Evolutionary conservation across 2,888 invertebrate species (phyloP).

Genomic region (Rhabditoides inermis): DNA sequence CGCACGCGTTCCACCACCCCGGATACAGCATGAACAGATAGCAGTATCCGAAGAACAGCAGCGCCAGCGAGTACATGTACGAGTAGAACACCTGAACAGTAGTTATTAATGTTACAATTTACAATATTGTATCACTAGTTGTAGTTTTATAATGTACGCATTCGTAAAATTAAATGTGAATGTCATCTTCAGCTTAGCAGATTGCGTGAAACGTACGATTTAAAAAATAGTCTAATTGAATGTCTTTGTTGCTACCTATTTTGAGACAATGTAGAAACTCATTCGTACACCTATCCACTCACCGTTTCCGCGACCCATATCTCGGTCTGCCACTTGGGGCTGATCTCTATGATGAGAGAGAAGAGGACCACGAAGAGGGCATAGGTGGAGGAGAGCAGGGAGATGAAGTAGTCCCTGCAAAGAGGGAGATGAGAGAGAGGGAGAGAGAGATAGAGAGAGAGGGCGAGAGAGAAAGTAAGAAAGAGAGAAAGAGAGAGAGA

Average conservation of each 20-base stretch:
- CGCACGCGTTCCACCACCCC: constrained; percentile 25
- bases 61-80: constrained; percentile 46
- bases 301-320: constrained; percentile 47
- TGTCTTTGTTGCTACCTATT: no score
- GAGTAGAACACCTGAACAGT: constrained; percentile 42
- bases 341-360: constrained; percentile 43
- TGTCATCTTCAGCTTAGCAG: background rate
- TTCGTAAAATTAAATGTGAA: background rate
- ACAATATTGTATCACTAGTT: background rate
- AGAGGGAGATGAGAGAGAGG: no score
- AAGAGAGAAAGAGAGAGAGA: no score
- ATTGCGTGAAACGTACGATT: background rate
- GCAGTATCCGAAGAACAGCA: constrained; percentile 41
- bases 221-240: background rate
- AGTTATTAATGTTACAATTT: background rate
- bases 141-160: background rate
- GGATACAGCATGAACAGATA: constrained; percentile 48
- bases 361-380: constrained; percentile 44
- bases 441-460: no score
- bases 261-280: no score
- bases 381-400: constrained; percentile 44
- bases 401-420: constrained; percentile 38
- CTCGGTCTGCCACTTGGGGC: constrained; percentile 41
- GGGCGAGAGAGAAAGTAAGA: no score
- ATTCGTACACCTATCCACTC: no score